Evolutionary conservation across 2,113 vertebrate species (phyloP).

Genomic region (Oplegnathus fasciatus): DNA sequence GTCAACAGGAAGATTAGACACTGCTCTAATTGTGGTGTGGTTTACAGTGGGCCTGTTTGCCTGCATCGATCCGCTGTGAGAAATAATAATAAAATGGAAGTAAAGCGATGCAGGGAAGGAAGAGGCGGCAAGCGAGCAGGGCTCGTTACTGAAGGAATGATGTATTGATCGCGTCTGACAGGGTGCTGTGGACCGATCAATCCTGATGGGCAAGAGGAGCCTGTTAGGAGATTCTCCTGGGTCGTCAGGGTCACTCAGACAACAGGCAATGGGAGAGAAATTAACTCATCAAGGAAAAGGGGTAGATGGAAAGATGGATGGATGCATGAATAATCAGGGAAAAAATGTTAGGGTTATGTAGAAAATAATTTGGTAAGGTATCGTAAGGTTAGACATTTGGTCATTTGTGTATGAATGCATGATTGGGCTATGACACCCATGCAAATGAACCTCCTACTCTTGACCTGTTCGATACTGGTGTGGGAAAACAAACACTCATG

Average conservation of each 20-base stretch:
- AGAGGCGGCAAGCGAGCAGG: constrained; percentile 65
- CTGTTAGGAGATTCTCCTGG: constrained; percentile 87
- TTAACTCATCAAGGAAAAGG: constrained; percentile 84
- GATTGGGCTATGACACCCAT: neutral
- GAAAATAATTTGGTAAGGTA: constrained; percentile 38
- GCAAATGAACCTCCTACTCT: constrained; percentile 12
- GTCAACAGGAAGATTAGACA: constrained; percentile 84
- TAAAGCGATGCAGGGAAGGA: constrained; percentile 85
- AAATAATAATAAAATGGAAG: constrained; percentile 89
- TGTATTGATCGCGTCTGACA: constrained; percentile 94
- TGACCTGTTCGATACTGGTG: constrained; percentile 8
- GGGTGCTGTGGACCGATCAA: constrained; percentile 91
- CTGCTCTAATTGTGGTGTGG: constrained; percentile 89
- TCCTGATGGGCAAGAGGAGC: constrained; percentile 83
- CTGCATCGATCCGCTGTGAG: constrained; percentile 86
- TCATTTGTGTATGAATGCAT: constrained; percentile 19
- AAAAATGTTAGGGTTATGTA: constrained; percentile 22
- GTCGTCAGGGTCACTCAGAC: constrained; percentile 85
- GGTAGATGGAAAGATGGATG: constrained; percentile 53
- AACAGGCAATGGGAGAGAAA: constrained; percentile 84
- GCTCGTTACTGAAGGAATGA: constrained; percentile 93
- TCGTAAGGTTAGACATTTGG: neutral
- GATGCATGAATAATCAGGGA: constrained; percentile 47
- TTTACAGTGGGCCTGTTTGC: constrained; percentile 89
- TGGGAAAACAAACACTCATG: constrained; percentile 45